Percentiles rank a stretch among this genome's conserved stretches.
Conservation (phyloP, 2,888 invertebrate species). For the Eudasyphora cyanicolor region DNA sequence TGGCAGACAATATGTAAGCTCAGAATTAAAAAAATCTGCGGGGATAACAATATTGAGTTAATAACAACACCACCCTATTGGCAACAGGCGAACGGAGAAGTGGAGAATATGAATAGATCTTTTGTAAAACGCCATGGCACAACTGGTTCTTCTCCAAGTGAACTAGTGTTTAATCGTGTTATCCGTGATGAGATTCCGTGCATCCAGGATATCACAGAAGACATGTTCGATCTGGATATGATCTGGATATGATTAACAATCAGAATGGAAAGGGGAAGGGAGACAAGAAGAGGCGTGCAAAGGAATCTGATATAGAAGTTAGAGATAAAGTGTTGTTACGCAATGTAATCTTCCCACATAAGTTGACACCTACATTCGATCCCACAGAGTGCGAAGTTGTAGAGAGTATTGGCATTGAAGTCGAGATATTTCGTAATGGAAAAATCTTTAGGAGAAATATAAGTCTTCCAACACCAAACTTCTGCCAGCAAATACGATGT, state of each 20-base stretch:
- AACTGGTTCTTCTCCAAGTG: slow-evolving; percentile 14
- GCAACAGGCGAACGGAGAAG: too few species aligned
- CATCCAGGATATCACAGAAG: slow-evolving; percentile 4
- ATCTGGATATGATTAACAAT: slow-evolving; percentile 34
- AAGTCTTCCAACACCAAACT: not conserved
- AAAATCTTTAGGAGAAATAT: slow-evolving; percentile 32
- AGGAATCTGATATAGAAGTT: slow-evolving; percentile 11
- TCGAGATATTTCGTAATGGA: not conserved
- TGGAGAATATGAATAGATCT: slow-evolving; percentile 53
- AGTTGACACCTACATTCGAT: slow-evolving; percentile 30
- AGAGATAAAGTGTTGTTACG: slow-evolving; percentile 30
- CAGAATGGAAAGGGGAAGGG: slow-evolving; percentile 32
- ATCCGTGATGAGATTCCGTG: slow-evolving; percentile 23
- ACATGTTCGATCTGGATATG: slow-evolving; percentile 6
- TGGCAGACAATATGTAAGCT: slow-evolving; percentile 56
- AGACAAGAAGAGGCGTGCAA: slow-evolving; percentile 6
- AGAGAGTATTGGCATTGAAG: slow-evolving; percentile 30
- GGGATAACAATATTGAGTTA: slow-evolving; percentile 42
- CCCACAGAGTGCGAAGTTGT: slow-evolving; percentile 14
- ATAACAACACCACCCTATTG: slow-evolving; percentile 50
- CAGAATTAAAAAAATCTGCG: slow-evolving; percentile 44
- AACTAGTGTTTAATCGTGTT: not conserved
- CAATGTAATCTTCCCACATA: slow-evolving; percentile 32
- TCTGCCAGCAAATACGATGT: not conserved
- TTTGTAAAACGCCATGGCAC: slow-evolving; percentile 52